phyloP scores from a whole-genome alignment of 2,797 vertebrate species.

The Nasua narica region DNA sequence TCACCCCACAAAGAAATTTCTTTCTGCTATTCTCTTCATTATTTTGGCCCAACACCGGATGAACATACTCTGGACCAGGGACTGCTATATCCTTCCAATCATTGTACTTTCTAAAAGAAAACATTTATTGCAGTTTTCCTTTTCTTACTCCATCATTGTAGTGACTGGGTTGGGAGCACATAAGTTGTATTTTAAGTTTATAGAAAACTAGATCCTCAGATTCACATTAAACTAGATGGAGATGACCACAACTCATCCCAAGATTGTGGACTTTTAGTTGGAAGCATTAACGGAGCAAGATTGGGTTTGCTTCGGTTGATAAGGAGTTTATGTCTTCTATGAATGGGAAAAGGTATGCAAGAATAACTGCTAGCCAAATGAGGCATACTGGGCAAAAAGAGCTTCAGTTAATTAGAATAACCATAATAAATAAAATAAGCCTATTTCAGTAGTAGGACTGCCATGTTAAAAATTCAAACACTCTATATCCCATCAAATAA shows the following conservation, averaged over 20 bases:
- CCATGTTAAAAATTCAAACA: neutral
- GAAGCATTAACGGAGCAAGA: neutral
- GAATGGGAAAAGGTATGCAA: neutral
- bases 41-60: neutral
- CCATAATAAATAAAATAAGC: neutral
- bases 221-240: neutral
- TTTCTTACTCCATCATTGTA: neutral
- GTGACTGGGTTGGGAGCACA: neutral
- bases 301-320: neutral
- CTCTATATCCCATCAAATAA: neutral
- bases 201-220: neutral
- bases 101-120: neutral
- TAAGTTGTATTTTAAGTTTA: neutral
- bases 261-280: neutral
- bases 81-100: neutral
- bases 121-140: neutral
- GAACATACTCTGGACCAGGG: neutral
- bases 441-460: neutral
- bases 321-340: neutral
- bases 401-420: neutral
- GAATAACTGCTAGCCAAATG: neutral
- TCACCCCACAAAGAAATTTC: neutral
- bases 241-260: neutral
- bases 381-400: neutral
- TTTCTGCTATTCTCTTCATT: neutral